Evolutionary conservation across 2,888 invertebrate genomes (phyloP), one percentile per base, ranked within the genome.

Genomic region (Flabesymbios commensalis): DNA sequence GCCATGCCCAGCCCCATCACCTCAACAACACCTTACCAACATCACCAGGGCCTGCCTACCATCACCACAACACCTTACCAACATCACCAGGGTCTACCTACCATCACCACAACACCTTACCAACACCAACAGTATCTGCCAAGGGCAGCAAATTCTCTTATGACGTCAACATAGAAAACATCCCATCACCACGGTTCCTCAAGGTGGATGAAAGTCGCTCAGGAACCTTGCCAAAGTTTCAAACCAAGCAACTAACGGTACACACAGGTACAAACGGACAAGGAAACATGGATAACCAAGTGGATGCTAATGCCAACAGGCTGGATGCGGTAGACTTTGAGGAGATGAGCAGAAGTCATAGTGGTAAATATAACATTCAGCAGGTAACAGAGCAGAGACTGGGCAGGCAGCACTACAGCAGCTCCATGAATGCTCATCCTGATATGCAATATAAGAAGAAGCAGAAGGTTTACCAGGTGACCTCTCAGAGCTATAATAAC

Each of bases 151-250:
- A 10, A 36, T 36, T 14, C 39, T 14, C 39, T 36, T 10, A 36
- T 36, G 10, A 45, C 24, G 14, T 24, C 24, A 24, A 45, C 45
- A 45, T n/a, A n/a, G n/a, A n/a, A n/a, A n/a, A n/a, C n/a, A n/a
- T n/a, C n/a, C n/a, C n/a, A n/a, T n/a, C n/a, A n/a, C n/a, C n/a
- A n/a, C n/a, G n/a, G n/a, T n/a, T n/a, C n/a, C 55, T 54, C 22
- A 33, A 36, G 32, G 63, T 63, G 42, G 63, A 63, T 42, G 60
- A 56, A 31, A 48, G 47, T 49, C 22, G 33, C n/a, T 26, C 57
- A 4, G 48, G 55, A 22, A 45, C 7, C 17, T 7, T 45, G 7
- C 45, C n/a, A n/a, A n/a, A n/a, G n/a, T n/a, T n/a, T n/a, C n/a
- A n/a, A n/a, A n/a, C n/a, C n/a, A n/a, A n/a, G n/a, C n/a, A n/a